Conservation (phyloP, 2,888 invertebrate species). For the Opisthograptis luteolata region DNA sequence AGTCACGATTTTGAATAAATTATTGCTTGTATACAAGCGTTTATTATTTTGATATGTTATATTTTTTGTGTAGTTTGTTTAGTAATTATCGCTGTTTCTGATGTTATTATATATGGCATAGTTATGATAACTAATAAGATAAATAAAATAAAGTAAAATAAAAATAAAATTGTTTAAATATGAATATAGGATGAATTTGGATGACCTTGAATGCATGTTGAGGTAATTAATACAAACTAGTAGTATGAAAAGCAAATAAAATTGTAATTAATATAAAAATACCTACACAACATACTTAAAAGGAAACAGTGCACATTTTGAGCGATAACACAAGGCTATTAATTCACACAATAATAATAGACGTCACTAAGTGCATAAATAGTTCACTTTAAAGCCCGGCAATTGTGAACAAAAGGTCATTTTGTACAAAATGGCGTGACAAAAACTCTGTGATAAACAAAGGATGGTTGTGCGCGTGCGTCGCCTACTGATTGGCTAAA, state of each 20-base stretch:
- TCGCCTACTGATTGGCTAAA: slow-evolving; percentile 79
- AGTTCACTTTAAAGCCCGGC: slow-evolving; percentile 19
- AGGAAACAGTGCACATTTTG: slow-evolving; percentile 16
- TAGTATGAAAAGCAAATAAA: too few species aligned
- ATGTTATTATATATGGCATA: too few species aligned
- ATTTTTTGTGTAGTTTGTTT: too few species aligned
- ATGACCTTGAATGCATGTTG: neutral
- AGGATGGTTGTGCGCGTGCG: slow-evolving; percentile 62
- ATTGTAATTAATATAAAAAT: neutral
- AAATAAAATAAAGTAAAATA: neutral
- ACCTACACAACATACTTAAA: slow-evolving; percentile 10
- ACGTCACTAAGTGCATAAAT: slow-evolving; percentile 10
- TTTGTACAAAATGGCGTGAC: slow-evolving; percentile 59
- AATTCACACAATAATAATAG: slow-evolving; percentile 18
- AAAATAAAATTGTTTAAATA: neutral
- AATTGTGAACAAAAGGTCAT: slow-evolving; percentile 48
- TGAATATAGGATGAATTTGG: neutral
- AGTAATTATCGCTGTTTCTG: too few species aligned
- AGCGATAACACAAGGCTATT: slow-evolving; percentile 17
- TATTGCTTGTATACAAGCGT: too few species aligned
- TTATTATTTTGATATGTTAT: too few species aligned
- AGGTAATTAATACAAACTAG: neutral
- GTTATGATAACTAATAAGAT: neutral
- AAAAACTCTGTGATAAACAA: slow-evolving; percentile 63
- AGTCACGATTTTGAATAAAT: too few species aligned